A percentile compares a stretch with the other conserved stretches of the same genome.
Evolutionary conservation across 2,888 invertebrate species (phyloP).

Genomic region (Epistrophella euchroma): DNA sequence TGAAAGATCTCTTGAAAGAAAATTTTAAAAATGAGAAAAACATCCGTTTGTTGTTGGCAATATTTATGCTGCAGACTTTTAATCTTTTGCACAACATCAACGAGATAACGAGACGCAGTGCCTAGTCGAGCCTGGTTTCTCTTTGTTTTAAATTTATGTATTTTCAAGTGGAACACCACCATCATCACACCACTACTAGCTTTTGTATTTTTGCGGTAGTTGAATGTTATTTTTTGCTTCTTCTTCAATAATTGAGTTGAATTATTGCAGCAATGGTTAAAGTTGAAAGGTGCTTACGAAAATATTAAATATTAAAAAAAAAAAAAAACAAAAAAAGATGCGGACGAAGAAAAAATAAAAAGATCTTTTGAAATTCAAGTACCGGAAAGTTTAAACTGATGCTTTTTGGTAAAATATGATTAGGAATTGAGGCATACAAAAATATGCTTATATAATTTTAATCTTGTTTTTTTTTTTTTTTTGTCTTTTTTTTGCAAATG

Average conservation of each 20-base stretch:
- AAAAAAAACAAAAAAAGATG: slow-evolving; percentile 1
- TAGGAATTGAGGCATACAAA: slow-evolving; percentile 25
- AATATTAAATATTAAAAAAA: background rate
- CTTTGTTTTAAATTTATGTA: slow-evolving; percentile 46
- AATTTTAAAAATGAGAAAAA: slow-evolving; percentile 25
- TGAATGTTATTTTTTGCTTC: slow-evolving; percentile 36
- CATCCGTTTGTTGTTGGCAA: slow-evolving; percentile 39
- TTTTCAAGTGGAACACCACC: slow-evolving; percentile 19
- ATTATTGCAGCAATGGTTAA: slow-evolving; percentile 40
- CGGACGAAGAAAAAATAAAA: background rate
- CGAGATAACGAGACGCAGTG: slow-evolving; percentile 1
- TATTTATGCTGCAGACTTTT: slow-evolving; percentile 21
- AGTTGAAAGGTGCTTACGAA: slow-evolving; percentile 29
- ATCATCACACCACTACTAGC: slow-evolving; percentile 20
- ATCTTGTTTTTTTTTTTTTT: background rate
- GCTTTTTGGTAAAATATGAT: slow-evolving; percentile 2
- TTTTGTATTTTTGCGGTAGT: slow-evolving; percentile 52
- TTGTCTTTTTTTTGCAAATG: background rate
- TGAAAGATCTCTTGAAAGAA: slow-evolving; percentile 32
- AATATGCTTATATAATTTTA: slow-evolving; percentile 7
- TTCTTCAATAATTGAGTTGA: slow-evolving; percentile 63
- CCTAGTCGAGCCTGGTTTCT: slow-evolving; percentile 17
- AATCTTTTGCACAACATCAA: background rate
- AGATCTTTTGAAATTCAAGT: background rate
- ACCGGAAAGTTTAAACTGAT: slow-evolving; percentile 30